Base-by-base conservation (phyloP, 1,140 invertebrate genomes). In the Drosophila serrata region DNA sequence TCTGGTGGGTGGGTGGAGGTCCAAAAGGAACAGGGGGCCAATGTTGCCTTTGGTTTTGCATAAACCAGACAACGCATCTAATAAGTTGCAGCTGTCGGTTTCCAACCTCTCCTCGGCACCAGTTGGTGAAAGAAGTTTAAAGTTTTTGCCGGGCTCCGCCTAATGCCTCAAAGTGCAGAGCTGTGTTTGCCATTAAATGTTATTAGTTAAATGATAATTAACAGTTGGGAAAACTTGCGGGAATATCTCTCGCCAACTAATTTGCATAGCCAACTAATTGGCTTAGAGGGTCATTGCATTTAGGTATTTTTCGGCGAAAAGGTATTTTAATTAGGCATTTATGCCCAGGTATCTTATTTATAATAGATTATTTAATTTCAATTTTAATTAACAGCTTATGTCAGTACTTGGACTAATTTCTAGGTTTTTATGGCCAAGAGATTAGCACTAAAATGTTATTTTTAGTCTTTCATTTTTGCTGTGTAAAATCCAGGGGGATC, bases 151-250 rank as follows among this genome's bases (percentile, higher is more conserved):
- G 12, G 62, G n/a, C 65, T 17, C 69, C 67, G 69, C 76, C 75
- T 78, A 79, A 59, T 82, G 72, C 75, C 70, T 57, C 57, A 81
- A 80, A 87, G 84, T 87, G 84, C 76, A 61, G 45, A 87, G 82
- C 82, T 80, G 85, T 87, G 84, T 87, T 87, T 79, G 61, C 84
- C 57, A 88, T 87, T 84, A 84, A 88, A 88, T 84, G 67, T 88
- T 79, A 88, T 87, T 84, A 84, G 80, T 82, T 88, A 57, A 84
- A 76, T 86, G 67, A 74, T 69, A 77, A 88, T 88, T 88, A 78
- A 68, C 76, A 84, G 63, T 77, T 80, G 61, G 61, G 69, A 70
- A 79, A 81, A 82, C 45, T 79, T 73, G 79, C 62, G 56, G 56
- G 70, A 86, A 77, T 80, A 65, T 58, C 62, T 40, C 39, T 58